Conservation (phyloP, 2,888 invertebrate species). For the Branchellion lobata region DNA sequence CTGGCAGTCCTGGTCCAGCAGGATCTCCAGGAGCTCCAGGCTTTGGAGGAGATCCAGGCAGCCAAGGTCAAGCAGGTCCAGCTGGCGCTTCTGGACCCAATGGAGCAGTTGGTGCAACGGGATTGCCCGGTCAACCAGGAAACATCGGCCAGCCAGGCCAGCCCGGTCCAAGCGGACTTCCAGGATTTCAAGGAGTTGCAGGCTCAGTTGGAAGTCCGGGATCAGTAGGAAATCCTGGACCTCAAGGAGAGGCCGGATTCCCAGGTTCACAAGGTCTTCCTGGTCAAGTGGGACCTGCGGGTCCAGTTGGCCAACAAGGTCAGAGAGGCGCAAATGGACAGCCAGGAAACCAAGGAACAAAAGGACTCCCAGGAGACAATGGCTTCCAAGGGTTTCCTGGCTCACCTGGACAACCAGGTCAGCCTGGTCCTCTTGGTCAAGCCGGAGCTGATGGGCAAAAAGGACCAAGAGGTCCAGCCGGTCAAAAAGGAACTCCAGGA, state of each 20-base stretch:
- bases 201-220: constrained; percentile 15
- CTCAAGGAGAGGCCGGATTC: background rate
- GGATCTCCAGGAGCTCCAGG: constrained; percentile 13
- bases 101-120: constrained; percentile 10
- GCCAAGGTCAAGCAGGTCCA: background rate
- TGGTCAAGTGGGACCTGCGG: background rate
- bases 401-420: constrained; percentile 8
- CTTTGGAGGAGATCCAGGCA: background rate
- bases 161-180: constrained; percentile 11
- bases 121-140: background rate
- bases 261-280: constrained; percentile 12
- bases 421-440: background rate
- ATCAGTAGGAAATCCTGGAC: background rate
- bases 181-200: constrained; percentile 9
- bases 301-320: constrained; percentile 13
- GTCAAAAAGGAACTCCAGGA: constrained; percentile 36
- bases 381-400: constrained; percentile 34
- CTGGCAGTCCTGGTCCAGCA: constrained; percentile 16
- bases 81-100: constrained; percentile 4
- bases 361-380: background rate
- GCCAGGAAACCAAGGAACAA: background rate
- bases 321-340: background rate
- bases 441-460: constrained; percentile 20
- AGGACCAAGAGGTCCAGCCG: constrained; percentile 37
- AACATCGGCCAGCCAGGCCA: background rate